Evolutionary conservation across 2,888 invertebrate genomes (phyloP), one percentile per base, ranked within the genome.

Genomic region (Hanleya hanleyi): DNA sequence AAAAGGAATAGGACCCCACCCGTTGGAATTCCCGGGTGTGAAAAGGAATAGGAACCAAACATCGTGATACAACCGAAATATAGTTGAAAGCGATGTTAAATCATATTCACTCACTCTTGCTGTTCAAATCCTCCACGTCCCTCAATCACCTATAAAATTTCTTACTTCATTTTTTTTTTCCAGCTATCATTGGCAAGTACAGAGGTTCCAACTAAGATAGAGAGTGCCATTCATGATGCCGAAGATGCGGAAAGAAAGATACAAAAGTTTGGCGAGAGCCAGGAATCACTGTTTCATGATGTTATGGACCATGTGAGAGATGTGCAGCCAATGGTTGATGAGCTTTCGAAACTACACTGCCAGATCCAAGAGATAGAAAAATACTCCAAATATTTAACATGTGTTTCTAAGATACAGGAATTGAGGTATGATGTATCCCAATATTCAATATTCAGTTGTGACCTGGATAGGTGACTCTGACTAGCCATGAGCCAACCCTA

Each of bases 381-480:
- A 67, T 83, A 87, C 70, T 77, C 84, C 15, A 77, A 82, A 33
- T 89, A 89, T 71, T 74, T 89, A 36, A 77, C 81, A 7, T 83
- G 81, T 62, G 77, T 88, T 5, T 77, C 82, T 12, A 81, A 84
- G 36, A 81, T 89, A 26, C 88, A 88, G 68, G 84, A 86, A 26
- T 75, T 87, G 47, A 90, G 89, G 89, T 88, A 77, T 68, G 67
- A 47, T n/a, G n/a, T n/a, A n/a, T n/a, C n/a, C n/a, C n/a, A n/a
- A n/a, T n/a, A n/a, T n/a, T n/a, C n/a, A n/a, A n/a, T n/a, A n/a
- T n/a, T n/a, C n/a, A n/a, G n/a, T n/a, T n/a, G n/a, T n/a, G n/a
- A n/a, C n/a, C n/a, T n/a, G n/a, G n/a, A n/a, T n/a, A n/a, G n/a
- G n/a, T n/a, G n/a, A n/a, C n/a, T n/a, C n/a, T n/a, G n/a, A n/a